phyloP scores from a whole-genome alignment of 1,140 invertebrate species.

The Hermatobates lingyangjiaoensis region DNA sequence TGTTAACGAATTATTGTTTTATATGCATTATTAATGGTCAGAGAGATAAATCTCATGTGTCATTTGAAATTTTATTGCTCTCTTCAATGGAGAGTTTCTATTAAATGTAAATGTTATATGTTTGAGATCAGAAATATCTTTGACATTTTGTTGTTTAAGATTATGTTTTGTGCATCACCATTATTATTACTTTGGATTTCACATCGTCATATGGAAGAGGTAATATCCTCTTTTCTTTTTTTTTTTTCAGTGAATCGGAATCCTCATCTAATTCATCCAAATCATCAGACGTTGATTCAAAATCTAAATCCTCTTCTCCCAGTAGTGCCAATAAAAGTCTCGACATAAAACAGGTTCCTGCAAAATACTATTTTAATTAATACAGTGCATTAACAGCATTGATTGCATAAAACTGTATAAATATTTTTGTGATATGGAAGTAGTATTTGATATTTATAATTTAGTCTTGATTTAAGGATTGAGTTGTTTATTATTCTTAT shows the following conservation, averaged over 20 bases:
- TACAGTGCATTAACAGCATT: background rate
- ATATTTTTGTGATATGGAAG: constrained; percentile 1
- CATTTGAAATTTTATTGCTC: background rate
- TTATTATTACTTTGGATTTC: background rate
- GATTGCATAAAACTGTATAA: background rate
- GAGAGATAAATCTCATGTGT: too few relatives aligned
- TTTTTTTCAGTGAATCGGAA: constrained; percentile 14
- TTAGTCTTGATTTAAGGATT: background rate
- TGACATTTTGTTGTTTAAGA: background rate
- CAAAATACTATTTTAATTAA: background rate
- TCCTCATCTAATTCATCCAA: constrained; percentile 15
- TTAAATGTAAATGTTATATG: background rate
- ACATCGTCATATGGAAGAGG: background rate
- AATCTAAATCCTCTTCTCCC: constrained; percentile 10
- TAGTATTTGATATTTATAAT: background rate
- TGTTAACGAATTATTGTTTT: too few relatives aligned
- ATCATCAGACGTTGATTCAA: constrained; percentile 12
- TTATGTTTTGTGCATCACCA: background rate
- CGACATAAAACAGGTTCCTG: constrained; percentile 16
- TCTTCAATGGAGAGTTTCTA: background rate
- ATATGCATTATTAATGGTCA: too few relatives aligned
- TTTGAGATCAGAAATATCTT: background rate
- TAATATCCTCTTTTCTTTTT: background rate
- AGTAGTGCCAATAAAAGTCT: constrained; percentile 6
- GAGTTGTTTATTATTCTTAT: background rate